A percentile compares a stretch with the other conserved stretches of the same genome.
phyloP scores from a whole-genome alignment of 2,888 invertebrate genomes.

The Argynnis bischoffii region DNA sequence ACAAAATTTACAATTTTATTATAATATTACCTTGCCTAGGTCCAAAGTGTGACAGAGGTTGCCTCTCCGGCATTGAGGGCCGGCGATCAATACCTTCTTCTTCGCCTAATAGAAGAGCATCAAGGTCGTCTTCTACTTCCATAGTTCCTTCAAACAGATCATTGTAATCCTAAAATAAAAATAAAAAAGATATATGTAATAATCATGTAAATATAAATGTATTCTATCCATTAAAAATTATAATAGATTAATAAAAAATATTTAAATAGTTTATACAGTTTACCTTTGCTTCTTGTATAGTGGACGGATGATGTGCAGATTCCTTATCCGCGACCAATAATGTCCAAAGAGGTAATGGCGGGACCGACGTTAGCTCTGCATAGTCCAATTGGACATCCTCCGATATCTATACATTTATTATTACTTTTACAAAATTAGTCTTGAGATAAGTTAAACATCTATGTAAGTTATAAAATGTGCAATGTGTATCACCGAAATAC shows the following conservation, averaged over 20 bases:
- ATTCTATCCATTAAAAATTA: no score
- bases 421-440: no score
- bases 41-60: conserved; percentile 92
- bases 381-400: conserved; percentile 96
- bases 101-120: conserved; percentile 89
- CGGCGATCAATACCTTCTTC: conserved; percentile 85
- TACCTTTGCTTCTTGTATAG: conserved; percentile 80
- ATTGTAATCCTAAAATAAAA: conserved; percentile 87
- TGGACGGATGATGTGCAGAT: conserved; percentile 82
- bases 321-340: conserved; percentile 97
- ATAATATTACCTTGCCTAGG: conserved; percentile 86
- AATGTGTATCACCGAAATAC: no score
- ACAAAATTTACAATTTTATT: no score
- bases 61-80: conserved; percentile 87
- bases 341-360: conserved; percentile 98
- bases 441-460: no score
- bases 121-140: conserved; percentile 90
- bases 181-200: background rate
- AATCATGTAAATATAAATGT: background rate
- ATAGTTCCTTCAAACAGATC: conserved; percentile 93
- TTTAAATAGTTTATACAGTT: background rate
- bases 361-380: conserved; percentile 98
- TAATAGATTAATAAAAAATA: background rate
- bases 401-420: conserved; percentile 79
- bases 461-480: no score